Conservation (phyloP, 2,888 invertebrate species). For the Pharmacophagus antenor region DNA sequence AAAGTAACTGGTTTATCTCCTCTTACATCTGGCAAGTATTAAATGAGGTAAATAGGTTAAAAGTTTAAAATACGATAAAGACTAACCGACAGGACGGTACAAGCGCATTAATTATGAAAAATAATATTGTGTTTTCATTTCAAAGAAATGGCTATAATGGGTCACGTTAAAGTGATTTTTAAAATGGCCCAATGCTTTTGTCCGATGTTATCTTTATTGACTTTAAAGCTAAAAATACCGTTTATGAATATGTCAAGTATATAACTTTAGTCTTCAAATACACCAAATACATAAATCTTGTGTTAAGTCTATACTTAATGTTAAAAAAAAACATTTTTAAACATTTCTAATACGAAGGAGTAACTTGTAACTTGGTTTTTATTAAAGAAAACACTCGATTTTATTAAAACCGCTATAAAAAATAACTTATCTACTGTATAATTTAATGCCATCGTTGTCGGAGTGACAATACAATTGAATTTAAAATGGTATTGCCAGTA, state of each 20-base stretch:
- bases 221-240: conserved; percentile 2
- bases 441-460: conserved; percentile 8
- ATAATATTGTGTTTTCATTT: neutral
- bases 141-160: neutral
- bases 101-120: neutral
- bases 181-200: neutral
- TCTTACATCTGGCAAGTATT: neutral
- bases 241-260: neutral
- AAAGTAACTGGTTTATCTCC: neutral
- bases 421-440: conserved; percentile 13
- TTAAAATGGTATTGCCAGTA: conserved; percentile 15
- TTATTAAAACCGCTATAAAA: neutral
- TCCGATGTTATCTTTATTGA: neutral
- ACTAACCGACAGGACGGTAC: neutral
- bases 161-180: neutral
- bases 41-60: neutral
- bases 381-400: too few species aligned
- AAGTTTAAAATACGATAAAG: too few species aligned
- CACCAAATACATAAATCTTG: neutral
- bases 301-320: too few species aligned
- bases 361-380: too few species aligned
- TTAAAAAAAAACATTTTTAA: too few species aligned
- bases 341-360: too few species aligned
- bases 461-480: conserved; percentile 27
- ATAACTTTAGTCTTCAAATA: neutral